Base-by-base conservation (phyloP, 2,113 vertebrate genomes). In the Macquaria australasica region DNA sequence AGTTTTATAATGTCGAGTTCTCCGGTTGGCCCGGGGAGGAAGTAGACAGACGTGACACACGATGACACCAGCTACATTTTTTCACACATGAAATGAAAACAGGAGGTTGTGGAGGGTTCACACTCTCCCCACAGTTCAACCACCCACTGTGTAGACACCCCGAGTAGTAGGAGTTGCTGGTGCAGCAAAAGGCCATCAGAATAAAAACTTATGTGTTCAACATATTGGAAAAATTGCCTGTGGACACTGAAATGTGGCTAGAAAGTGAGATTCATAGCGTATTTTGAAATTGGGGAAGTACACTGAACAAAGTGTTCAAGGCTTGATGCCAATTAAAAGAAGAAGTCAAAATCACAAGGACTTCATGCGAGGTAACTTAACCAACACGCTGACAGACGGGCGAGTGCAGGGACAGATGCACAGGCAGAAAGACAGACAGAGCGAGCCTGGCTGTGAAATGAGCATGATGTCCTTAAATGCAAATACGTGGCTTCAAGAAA, bases 91-190 rank as follows among this genome's bases (percentile, higher is more conserved):
- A 34, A 34, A 3, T 79, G 67, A 80, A 77, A 77, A 25, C 69
- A 77, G 56, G 48, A 84, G 66, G 37, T 72, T 18, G 55, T 25
- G 16, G 16, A 72, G 18, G 58, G 34, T 63, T 75, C 51, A 41
- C 23, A 45, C 10, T 59, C 41, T 48, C 10, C 39, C 45, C 16
- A 70, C 39, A 77, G 73, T 55, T 64, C 45, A 73, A 43, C 74
- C 78, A 45, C 74, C 70, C 73, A 83, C 83, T 71, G 63, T 71
- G 25, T 37, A 55, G 64, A 58, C 58, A 86, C n/a, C 43, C 18
- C 1, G 8, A 59, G 68, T 58, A 53, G 82, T 80, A 60, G 67
- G 60, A 88, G 83, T 58, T 89, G 41, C 20, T 48, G 59, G 39
- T 58, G 62, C 62, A 77, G 68, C 11, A 53, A 84, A 79, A 87